These are phyloP conservation scores for Nerophis lumbriciformis DNA, from an alignment of 2,113 vertebrate genomes.

Conservation along the genomic window DNA sequence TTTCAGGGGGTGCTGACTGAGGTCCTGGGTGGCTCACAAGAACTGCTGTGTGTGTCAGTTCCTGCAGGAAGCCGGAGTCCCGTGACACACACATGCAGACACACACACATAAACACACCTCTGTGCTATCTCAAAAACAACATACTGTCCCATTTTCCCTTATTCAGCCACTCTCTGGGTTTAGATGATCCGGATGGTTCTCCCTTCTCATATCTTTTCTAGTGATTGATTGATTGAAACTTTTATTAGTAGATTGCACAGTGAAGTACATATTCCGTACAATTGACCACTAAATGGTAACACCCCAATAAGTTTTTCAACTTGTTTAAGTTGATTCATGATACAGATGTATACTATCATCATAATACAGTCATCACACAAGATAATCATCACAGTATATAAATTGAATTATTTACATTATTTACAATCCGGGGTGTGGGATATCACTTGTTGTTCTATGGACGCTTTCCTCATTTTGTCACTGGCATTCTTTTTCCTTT, in stretches of 20 bases:
- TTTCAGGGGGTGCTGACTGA: conserved; percentile 69
- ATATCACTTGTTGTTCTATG: conserved; percentile 19
- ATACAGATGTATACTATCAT: too few species aligned
- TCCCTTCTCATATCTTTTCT: conserved; percentile 7
- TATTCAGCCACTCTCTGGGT: conserved; percentile 54
- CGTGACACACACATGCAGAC: conserved; percentile 43
- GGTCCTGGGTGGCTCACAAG: conserved; percentile 72
- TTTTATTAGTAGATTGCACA: too few species aligned
- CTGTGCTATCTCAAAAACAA: conserved; percentile 34
- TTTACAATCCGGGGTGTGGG: too few species aligned
- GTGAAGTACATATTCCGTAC: too few species aligned
- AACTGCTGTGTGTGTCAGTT: conserved; percentile 75
- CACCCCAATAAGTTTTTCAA: too few species aligned
- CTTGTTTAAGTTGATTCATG: too few species aligned
- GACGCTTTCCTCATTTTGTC: conserved; percentile 17
- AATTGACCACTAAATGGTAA: too few species aligned
- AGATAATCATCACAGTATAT: too few species aligned
- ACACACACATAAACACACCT: conserved; percentile 24
- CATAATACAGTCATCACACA: too few species aligned
- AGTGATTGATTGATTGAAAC: too few species aligned
- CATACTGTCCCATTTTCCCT: conserved; percentile 51
- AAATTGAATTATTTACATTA: too few species aligned
- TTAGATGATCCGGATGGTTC: conserved; percentile 21
- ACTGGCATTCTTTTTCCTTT: conserved; percentile 5
- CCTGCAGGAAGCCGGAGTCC: conserved; percentile 71